Percentiles rank a stretch among this genome's conserved stretches.
Evolutionary conservation across 64 coral and sea anemone genomes (phyloP).

Genomic region (Acropora tenuis): DNA sequence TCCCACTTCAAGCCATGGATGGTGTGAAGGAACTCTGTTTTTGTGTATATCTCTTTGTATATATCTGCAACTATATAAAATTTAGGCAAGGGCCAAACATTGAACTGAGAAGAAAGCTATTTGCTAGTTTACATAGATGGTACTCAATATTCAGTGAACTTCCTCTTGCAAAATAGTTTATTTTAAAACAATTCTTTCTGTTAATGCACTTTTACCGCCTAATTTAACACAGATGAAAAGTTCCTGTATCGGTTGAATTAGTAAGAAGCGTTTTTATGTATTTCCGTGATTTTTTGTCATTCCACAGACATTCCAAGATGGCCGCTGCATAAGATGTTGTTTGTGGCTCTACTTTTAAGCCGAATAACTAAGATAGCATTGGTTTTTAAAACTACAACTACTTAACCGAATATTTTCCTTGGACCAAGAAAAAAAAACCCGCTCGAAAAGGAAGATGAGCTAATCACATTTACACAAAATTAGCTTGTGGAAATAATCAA

Average conservation of each 20-base stretch:
- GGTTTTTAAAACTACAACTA: not conserved
- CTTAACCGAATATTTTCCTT: not conserved
- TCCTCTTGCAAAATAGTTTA: too few species aligned
- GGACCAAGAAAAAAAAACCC: not conserved
- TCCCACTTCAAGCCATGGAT: too few species aligned
- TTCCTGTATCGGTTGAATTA: not conserved
- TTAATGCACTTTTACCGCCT: not conserved
- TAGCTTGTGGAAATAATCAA: not conserved
- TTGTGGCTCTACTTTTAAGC: not conserved
- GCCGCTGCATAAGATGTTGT: not conserved
- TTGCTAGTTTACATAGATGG: too few species aligned
- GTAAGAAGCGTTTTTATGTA: not conserved
- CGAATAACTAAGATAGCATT: not conserved
- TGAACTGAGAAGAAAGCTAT: too few species aligned
- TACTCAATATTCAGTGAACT: too few species aligned
- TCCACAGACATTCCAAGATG: not conserved
- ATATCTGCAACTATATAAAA: too few species aligned
- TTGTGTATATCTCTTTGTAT: too few species aligned
- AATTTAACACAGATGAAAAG: not conserved
- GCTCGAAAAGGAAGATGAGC: not conserved
- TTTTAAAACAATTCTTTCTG: too few species aligned
- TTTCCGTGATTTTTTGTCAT: not conserved
- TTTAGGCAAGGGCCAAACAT: not conserved
- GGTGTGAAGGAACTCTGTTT: too few species aligned
- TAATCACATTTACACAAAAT: constrained; percentile 14